Evolutionary conservation across 2,888 invertebrate genomes (phyloP).

Genomic region (Xestia c-nigrum): DNA sequence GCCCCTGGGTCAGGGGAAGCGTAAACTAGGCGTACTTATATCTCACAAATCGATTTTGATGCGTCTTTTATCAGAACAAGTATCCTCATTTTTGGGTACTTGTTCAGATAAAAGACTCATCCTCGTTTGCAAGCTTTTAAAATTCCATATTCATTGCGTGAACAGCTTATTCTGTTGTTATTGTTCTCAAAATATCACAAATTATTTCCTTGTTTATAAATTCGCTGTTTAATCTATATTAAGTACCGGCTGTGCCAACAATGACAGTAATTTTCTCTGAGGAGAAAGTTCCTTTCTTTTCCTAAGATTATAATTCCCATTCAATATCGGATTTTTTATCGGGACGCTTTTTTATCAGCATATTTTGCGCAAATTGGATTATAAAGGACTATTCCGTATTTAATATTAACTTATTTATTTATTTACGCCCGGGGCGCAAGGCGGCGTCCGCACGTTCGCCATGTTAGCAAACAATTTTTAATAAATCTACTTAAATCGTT

Average conservation of each 20-base stretch:
- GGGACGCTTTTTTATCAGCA: slow-evolving; percentile 65
- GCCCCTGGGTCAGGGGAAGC: background rate
- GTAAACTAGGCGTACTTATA: background rate
- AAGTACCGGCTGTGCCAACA: slow-evolving; percentile 67
- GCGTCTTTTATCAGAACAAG: background rate
- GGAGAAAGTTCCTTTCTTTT: slow-evolving; percentile 74
- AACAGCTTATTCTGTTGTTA: slow-evolving; percentile 18
- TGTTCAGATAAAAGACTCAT: background rate
- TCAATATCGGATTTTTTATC: slow-evolving; percentile 67
- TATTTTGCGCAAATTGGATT: slow-evolving; percentile 66
- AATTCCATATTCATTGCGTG: slow-evolving; percentile 9
- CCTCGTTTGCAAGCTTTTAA: background rate
- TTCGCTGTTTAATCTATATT: slow-evolving; percentile 58
- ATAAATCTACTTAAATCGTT: slow-evolving; percentile 49
- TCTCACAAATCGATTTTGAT: background rate
- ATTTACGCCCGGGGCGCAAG: slow-evolving; percentile 57
- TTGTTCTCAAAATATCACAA: slow-evolving; percentile 38
- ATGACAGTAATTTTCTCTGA: slow-evolving; percentile 77
- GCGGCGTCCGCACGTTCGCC: slow-evolving; percentile 29
- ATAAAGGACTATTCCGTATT: slow-evolving; percentile 57
- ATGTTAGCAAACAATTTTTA: slow-evolving; percentile 46
- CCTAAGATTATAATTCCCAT: slow-evolving; percentile 73
- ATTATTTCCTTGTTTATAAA: slow-evolving; percentile 51
- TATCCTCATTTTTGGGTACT: too few species aligned
- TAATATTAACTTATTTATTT: slow-evolving; percentile 65